These are phyloP conservation scores for Catharus ustulatus DNA, from an alignment of 2,797 vertebrate species.

Conservation along the genomic window DNA sequence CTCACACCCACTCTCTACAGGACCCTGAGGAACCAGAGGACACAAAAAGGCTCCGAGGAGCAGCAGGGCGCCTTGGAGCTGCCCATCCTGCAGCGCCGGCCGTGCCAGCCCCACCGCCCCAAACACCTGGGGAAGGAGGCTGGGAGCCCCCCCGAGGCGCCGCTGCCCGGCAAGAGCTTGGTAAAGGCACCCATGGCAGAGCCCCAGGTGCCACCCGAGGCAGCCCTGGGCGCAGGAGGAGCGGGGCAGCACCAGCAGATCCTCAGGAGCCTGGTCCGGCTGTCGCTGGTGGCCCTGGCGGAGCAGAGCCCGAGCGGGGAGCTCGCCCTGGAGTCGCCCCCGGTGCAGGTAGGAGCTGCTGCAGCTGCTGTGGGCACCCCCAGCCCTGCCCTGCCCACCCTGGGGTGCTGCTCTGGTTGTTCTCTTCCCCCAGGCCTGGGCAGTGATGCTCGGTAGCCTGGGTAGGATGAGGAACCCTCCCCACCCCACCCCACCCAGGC, in stretches of 20 bases:
- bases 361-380: fast-evolving
- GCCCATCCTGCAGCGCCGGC: conserved; percentile 56
- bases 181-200: conserved; percentile 61
- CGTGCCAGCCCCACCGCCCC: conserved; percentile 76
- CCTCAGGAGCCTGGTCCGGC: conserved; percentile 87
- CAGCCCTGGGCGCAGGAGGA: conserved; percentile 64
- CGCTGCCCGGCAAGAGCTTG: conserved; percentile 41
- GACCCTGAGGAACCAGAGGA: conserved; percentile 83
- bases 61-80: conserved; percentile 58
- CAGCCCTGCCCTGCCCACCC: not conserved
- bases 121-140: conserved; percentile 60
- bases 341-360: conserved; percentile 86
- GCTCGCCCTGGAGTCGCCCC: conserved; percentile 86
- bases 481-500: fast-evolving
- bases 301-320: conserved; percentile 86
- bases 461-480: fast-evolving
- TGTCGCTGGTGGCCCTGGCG: conserved; percentile 92
- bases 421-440: not conserved
- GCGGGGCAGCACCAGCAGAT: conserved; percentile 81
- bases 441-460: not conserved
- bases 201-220: not conserved
- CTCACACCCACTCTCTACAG: conserved; percentile 79
- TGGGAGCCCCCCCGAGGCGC: not conserved
- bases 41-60: conserved; percentile 58
- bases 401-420: not conserved